phyloP scores from a whole-genome alignment of 2,797 vertebrate genomes.

The Gobionotothen gibberifrons region DNA sequence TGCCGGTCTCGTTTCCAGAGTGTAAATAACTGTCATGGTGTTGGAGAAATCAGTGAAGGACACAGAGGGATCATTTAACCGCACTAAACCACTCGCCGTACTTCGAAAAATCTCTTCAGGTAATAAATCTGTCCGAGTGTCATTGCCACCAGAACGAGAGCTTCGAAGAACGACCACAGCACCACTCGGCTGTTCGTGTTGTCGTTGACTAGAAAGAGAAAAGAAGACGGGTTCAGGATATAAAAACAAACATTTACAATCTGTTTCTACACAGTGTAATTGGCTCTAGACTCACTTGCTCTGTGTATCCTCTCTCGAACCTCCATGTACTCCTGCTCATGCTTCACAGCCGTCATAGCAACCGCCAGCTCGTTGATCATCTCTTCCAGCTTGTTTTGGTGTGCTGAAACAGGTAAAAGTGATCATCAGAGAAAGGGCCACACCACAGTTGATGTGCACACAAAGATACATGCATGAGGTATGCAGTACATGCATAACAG shows the following conservation, averaged over 20 bases:
- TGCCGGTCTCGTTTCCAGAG: slow-evolving; percentile 70
- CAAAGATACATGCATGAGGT: slow-evolving; percentile 45
- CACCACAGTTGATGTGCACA: fast-evolving
- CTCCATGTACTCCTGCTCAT: slow-evolving; percentile 99
- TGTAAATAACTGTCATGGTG: slow-evolving; percentile 72
- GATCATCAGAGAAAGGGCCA: neutral
- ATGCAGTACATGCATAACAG: slow-evolving; percentile 40
- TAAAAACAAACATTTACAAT: too few relatives aligned
- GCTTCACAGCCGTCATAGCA: slow-evolving; percentile 98
- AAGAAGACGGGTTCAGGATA: neutral
- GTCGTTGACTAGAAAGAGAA: slow-evolving; percentile 91
- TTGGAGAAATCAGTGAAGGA: slow-evolving; percentile 66
- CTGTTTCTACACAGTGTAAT: fast-evolving
- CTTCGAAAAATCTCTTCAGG: slow-evolving; percentile 99
- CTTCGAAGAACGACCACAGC: slow-evolving; percentile 99
- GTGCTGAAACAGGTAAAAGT: slow-evolving; percentile 82
- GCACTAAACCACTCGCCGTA: slow-evolving; percentile 96
- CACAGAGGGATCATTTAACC: slow-evolving; percentile 49
- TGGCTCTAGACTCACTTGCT: slow-evolving; percentile 88
- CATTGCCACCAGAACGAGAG: slow-evolving; percentile 98
- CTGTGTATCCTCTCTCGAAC: slow-evolving; percentile 99
- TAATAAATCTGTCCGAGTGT: slow-evolving; percentile 99
- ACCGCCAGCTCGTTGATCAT: slow-evolving; percentile 99
- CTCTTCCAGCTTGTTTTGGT: slow-evolving; percentile 99
- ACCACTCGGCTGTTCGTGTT: slow-evolving; percentile 99